Conservation (phyloP, 2,888 invertebrate species). For the Drosophila conformis region DNA sequence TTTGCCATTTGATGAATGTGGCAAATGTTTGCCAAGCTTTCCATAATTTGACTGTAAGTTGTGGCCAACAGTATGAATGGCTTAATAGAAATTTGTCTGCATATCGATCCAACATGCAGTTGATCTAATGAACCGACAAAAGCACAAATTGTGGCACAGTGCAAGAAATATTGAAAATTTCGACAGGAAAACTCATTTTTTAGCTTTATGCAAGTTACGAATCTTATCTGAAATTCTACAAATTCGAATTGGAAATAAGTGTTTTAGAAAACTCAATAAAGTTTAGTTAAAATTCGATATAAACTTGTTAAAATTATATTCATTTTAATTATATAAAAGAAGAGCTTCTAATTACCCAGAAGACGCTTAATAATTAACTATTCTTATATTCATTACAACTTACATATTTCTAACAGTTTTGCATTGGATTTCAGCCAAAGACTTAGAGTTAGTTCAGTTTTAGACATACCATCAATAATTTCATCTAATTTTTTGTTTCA, state of each 20-base stretch:
- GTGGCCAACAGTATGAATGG: slow-evolving; percentile 27
- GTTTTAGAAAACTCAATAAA: fast-evolving
- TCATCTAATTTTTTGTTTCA: not conserved
- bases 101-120: slow-evolving; percentile 34
- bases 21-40: slow-evolving; percentile 69
- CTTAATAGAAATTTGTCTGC: slow-evolving; percentile 17
- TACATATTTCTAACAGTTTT: not conserved
- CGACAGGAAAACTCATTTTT: not conserved
- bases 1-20: slow-evolving; percentile 66
- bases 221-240: too few species aligned
- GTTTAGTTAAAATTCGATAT: too few species aligned
- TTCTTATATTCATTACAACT: not conserved
- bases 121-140: slow-evolving; percentile 17
- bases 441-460: not conserved
- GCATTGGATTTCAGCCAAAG: not conserved
- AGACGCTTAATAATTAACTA: too few species aligned
- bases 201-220: too few species aligned
- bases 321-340: not conserved
- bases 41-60: slow-evolving; percentile 61
- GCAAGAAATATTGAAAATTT: not conserved
- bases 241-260: not conserved
- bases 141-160: too few species aligned
- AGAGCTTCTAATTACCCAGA: not conserved
- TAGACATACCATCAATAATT: not conserved
- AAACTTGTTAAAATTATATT: too few species aligned